Conservation (phyloP, 1,140 invertebrate genomes). For the Procambarus clarkii region DNA sequence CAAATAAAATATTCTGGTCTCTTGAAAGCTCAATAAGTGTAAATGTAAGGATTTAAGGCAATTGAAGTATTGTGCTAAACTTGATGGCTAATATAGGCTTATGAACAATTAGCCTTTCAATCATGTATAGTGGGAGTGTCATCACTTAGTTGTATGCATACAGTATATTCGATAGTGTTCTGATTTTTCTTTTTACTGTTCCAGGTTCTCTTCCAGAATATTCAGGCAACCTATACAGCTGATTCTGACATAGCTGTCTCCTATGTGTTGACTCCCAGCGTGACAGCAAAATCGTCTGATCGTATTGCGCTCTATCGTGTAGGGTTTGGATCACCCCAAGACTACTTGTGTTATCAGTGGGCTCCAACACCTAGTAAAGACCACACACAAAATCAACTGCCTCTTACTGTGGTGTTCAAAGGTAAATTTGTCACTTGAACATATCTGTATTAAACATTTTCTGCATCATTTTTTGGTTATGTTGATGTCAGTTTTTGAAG, state of each 20-base stretch:
- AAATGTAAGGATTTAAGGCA: no score
- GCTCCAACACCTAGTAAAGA: slow-evolving; percentile 43
- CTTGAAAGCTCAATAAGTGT: no score
- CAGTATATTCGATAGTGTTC: no score
- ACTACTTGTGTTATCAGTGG: slow-evolving; percentile 49
- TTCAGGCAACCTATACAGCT: slow-evolving; percentile 45
- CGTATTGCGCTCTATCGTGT: slow-evolving; percentile 45
- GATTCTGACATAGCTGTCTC: slow-evolving; percentile 48
- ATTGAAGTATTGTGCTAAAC: no score
- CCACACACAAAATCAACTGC: slow-evolving; percentile 8
- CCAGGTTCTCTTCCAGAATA: slow-evolving; percentile 43
- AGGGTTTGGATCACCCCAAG: slow-evolving; percentile 40
- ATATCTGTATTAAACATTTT: not conserved
- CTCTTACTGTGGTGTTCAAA: slow-evolving; percentile 53
- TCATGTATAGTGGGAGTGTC: no score
- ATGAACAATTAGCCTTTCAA: no score
- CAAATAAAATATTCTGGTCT: no score
- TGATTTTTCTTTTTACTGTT: not conserved
- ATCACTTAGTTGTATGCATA: no score
- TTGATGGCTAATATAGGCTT: no score
- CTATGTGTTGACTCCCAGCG: slow-evolving; percentile 28
- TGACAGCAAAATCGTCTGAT: slow-evolving; percentile 42
- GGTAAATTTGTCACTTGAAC: slow-evolving; percentile 13
- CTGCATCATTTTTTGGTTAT: not conserved
- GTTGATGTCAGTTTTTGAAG: no score